Base-by-base conservation (phyloP, 2,888 invertebrate genomes). In the Drosophila antonietae region DNA sequence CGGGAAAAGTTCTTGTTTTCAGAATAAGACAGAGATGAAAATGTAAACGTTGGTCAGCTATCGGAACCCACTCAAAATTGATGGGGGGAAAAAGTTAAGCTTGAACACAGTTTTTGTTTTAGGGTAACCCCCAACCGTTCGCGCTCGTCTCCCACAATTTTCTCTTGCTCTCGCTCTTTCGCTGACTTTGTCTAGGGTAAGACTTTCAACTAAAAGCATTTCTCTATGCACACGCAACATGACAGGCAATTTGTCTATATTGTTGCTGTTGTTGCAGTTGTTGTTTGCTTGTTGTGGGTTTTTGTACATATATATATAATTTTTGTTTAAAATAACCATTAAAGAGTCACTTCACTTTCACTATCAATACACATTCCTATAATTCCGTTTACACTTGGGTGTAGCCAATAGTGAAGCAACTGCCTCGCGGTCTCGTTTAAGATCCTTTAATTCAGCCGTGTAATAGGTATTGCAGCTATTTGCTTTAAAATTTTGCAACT, bases 131-230 rank as follows among this genome's bases (percentile, higher is more conserved):
- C 31, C 31, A n/a, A n/a, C n/a, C 23, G 10, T 28, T 52, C 23
- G 15, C 43, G 37, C 18, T 23, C 51, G 31, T 35, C 52, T 18
- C 35, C 15, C 15, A 31, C 51, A 12, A 33, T 51, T 28, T 41
- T 15, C 37, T 12, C 18, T 20, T 12, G 47, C 31, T 37, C 18
- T 18, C 18, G 14, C 51, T 35, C 5, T 44, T 28, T 35, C 20
- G 7, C 15, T 37, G n/a, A 33, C 18, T 33, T 15, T 15, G 31
- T 55, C 12, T 31, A 52, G 31, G 39, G 39, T 49, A 53, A 81
- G 55, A 68, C 66, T 79, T 68, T 81, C 75, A 52, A 56, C 68
- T 81, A 79, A 81, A 81, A 81, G 81, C 79, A 76, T 81, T 81
- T 81, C 73, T 70, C 49, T 63, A 68, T 44, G 63, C 41, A 62